Evolutionary conservation across 2,888 invertebrate genomes (phyloP).

Genomic region (Metalampra italica): DNA sequence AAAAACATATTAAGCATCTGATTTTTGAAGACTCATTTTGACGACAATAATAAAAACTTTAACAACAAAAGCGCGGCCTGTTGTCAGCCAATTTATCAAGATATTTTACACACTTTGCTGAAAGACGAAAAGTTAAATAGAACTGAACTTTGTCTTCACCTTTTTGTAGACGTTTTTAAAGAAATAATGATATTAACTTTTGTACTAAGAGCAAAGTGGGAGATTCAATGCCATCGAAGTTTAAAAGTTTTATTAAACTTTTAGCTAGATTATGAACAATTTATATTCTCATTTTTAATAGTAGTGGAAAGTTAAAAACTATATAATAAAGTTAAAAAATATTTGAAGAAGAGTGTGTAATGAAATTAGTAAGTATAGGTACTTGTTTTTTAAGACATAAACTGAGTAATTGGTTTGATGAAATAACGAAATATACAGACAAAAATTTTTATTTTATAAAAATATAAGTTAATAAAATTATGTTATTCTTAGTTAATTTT

Average conservation of each 20-base stretch:
- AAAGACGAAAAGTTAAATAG: conserved; percentile 1
- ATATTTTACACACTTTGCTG: not conserved
- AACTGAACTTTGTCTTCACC: not conserved
- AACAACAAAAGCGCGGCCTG: not conserved
- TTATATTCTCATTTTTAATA: no score
- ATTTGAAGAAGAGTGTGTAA: no score
- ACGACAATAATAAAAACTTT: not conserved
- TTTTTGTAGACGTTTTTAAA: not conserved
- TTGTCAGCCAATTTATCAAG: not conserved
- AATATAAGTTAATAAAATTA: no score
- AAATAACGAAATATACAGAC: no score
- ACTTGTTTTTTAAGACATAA: no score
- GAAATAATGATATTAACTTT: not conserved
- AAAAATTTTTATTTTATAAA: no score
- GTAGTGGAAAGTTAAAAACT: no score
- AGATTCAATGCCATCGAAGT: not conserved
- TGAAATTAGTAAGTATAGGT: no score
- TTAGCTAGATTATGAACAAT: no score
- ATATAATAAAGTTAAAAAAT: no score
- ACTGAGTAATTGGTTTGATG: no score
- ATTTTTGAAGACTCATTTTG: not conserved
- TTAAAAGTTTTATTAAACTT: not conserved
- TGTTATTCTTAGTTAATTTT: no score
- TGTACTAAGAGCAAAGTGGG: not conserved
- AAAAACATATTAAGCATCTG: not conserved